phyloP scores from a whole-genome alignment of 2,888 invertebrate species.

The Plagodis pulveraria region DNA sequence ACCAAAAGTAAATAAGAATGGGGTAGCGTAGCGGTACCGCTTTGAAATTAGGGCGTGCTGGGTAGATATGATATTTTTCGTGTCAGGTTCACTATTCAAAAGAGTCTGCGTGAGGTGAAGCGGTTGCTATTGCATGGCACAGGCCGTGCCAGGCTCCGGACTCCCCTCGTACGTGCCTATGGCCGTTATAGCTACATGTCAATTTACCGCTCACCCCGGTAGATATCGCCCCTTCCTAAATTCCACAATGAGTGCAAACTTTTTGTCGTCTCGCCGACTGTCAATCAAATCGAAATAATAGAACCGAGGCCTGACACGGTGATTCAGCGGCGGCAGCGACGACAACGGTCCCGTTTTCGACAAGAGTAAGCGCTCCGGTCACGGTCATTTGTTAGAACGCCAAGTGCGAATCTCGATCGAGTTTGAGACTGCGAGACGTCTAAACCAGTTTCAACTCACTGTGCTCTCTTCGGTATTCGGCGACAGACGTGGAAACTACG shows the following conservation, averaged over 20 bases:
- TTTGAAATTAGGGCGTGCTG: conserved; percentile 39
- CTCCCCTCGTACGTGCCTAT: conserved; percentile 56
- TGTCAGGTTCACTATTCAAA: conserved; percentile 55
- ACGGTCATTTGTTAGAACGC: conserved; percentile 59
- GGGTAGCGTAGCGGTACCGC: conserved; percentile 26
- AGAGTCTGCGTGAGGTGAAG: conserved; percentile 66
- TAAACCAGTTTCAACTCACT: conserved; percentile 23
- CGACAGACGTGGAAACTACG: conserved; percentile 17
- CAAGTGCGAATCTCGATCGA: conserved; percentile 50
- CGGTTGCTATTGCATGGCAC: conserved; percentile 60
- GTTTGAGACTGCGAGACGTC: conserved; percentile 30
- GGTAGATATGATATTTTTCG: conserved; percentile 55
- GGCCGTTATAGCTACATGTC: conserved; percentile 64
- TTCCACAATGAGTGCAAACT: conserved; percentile 39
- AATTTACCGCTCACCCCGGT: conserved; percentile 44
- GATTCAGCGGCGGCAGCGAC: conserved; percentile 38
- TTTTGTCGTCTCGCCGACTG: conserved; percentile 45
- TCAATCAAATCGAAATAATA: conserved; percentile 51
- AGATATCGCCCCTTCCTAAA: conserved; percentile 40
- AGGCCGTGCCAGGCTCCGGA: conserved; percentile 75
- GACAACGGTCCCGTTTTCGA: conserved; percentile 58
- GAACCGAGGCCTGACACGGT: conserved; percentile 35
- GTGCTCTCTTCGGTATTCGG: conserved; percentile 43
- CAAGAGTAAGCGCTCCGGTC: conserved; percentile 71
- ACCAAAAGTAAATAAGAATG: conserved; percentile 9